Base-by-base conservation (phyloP, 1,140 invertebrate genomes). In the Achatina immaculata region DNA sequence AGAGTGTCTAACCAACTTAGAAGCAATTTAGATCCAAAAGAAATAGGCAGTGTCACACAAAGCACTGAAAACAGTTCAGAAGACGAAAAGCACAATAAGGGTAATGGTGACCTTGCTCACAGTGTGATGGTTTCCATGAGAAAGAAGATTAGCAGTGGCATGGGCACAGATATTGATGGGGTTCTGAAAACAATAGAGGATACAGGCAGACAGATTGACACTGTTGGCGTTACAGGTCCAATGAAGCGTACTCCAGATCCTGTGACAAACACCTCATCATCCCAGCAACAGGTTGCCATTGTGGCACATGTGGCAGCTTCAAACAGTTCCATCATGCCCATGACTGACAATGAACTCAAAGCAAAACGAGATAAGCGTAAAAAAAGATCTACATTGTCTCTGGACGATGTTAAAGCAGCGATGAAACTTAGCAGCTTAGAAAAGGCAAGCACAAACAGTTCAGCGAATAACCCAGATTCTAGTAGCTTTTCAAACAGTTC, bases 181-280 rank as follows among this genome's bases (percentile, higher is more conserved):
- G 83, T 90, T 24, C 83, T 90, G 11, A 90, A 90, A 82, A 84
- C 84, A 16, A 89, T 89, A 58, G 88, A 89, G 66, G 86, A 86
- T n/a, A 84, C 82, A 4, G 85, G 85, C 43, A 83, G 83, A 68
- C 77, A 79, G 24, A 86, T 86, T 38, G 85, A 84, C 45, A 82
- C 71, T 14, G 71, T 84, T 55, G 81, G 83, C 38, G 83, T 84
- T 9, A 78, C 79, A n/a, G 69, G 83, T 21, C 83, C 83, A 9
- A 84, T 83, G 62, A 81, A 84, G 69, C 76, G 79, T 28, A 81
- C 69, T 21, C 75, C 78, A n/a, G 78, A 82, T 7, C 24, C 68
- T 28, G 51, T 42, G 11, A 73, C 73, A 36, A 80, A 82, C 65
- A 45, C 78, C 21, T 16, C 82, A 4, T 74, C 40, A 82, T 71